Conservation (phyloP, 2,797 vertebrate species). For the Girardinus metallicus region DNA sequence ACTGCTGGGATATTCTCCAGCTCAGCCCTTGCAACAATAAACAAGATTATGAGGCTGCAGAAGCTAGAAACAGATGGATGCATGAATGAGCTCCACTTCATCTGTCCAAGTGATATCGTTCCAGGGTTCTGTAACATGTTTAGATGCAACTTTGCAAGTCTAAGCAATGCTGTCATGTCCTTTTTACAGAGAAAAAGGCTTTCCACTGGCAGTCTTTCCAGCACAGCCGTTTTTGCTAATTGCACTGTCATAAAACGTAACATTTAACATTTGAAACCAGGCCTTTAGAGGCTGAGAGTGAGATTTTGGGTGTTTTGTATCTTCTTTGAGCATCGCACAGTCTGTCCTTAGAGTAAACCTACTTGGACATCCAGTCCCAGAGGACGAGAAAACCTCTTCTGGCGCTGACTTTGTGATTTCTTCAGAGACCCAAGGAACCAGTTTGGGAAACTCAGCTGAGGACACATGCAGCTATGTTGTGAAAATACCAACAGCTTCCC, state of each 20-base stretch:
- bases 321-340: not conserved
- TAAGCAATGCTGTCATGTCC: not conserved
- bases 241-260: not conserved
- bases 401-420: constrained; percentile 4
- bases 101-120: not conserved
- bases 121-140: not conserved
- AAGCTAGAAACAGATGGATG: not conserved
- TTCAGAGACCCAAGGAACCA: constrained; percentile 5
- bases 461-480: constrained; percentile 23
- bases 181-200: not conserved
- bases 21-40: not conserved
- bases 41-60: not conserved
- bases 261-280: not conserved
- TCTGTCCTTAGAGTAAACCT: not conserved
- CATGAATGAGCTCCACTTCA: not conserved
- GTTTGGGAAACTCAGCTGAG: constrained; percentile 28
- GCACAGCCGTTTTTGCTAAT: not conserved
- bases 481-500: constrained; percentile 43
- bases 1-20: not conserved
- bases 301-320: not conserved
- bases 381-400: not conserved
- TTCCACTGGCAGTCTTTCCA: not conserved
- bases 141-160: not conserved
- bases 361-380: not conserved
- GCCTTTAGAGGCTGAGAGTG: too few species aligned